phyloP scores from a whole-genome alignment of 2,888 invertebrate species.

The Macropis europaea region DNA sequence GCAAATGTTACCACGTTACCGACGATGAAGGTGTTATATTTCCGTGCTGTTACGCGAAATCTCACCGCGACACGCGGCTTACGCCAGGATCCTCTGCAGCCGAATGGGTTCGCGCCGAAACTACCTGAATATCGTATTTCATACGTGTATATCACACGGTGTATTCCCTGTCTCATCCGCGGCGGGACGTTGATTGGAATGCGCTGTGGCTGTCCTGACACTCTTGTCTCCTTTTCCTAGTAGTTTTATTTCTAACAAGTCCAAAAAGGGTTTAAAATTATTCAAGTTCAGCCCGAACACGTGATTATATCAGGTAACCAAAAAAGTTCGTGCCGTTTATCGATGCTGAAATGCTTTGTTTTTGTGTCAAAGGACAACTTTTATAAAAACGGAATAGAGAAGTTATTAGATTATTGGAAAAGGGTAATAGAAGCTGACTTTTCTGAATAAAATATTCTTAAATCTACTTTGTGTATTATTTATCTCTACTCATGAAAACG shows the following conservation, averaged over 20 bases:
- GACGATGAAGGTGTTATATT: slow-evolving; percentile 48
- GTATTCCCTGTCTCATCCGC: slow-evolving; percentile 28
- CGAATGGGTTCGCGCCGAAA: slow-evolving; percentile 40
- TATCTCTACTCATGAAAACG: no score
- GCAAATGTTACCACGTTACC: slow-evolving; percentile 50
- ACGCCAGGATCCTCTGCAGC: slow-evolving; percentile 31
- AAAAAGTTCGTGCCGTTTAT: no score
- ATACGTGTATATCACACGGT: slow-evolving; percentile 24
- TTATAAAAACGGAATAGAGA: no score
- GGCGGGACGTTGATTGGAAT: slow-evolving; percentile 55
- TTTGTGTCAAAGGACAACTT: no score
- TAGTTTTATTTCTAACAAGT: slow-evolving; percentile 22
- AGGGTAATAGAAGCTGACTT: no score
- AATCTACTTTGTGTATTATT: no score
- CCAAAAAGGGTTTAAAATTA: neutral
- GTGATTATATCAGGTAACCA: no score
- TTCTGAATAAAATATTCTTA: no score
- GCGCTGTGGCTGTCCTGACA: slow-evolving; percentile 9
- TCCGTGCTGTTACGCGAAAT: slow-evolving; percentile 45
- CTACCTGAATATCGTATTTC: slow-evolving; percentile 61
- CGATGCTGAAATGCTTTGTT: no score
- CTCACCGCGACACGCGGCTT: slow-evolving; percentile 40
- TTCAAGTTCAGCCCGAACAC: no score
- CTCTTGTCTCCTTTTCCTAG: slow-evolving; percentile 10
- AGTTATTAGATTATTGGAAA: no score